These are phyloP conservation scores for Ridgeia piscesae DNA, from an alignment of 1,140 invertebrate species.

Conservation along the genomic window DNA sequence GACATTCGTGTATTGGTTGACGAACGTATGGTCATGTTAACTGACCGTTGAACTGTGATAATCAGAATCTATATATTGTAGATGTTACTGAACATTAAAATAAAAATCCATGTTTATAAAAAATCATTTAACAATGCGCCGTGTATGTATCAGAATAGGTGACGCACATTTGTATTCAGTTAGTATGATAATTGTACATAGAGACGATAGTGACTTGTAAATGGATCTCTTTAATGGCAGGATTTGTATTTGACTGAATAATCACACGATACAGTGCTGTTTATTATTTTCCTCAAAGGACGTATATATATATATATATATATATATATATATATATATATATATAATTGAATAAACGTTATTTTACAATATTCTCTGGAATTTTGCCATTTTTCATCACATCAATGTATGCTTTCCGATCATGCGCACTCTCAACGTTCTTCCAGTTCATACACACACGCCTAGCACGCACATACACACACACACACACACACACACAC, in stretches of 20 bases:
- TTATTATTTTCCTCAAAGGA: constrained; percentile 1
- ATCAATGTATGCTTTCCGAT: background rate
- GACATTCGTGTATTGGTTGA: background rate
- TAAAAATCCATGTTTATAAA: background rate
- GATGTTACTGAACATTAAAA: constrained; percentile 1
- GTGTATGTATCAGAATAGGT: background rate
- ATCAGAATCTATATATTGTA: background rate
- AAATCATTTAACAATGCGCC: background rate
- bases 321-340: too few relatives aligned
- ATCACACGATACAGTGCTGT: background rate
- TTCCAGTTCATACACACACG: background rate
- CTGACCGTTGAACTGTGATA: background rate
- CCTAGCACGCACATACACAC: too few relatives aligned
- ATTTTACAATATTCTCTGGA: background rate
- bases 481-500: too few relatives aligned
- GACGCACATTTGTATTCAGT: background rate
- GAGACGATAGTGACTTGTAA: background rate
- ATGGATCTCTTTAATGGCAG: background rate
- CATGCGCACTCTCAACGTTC: background rate
- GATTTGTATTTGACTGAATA: constrained; percentile 1
- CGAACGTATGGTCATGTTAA: background rate
- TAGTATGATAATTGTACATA: background rate
- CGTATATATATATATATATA: too few relatives aligned
- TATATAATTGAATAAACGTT: background rate
- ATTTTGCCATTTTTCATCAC: background rate